These are phyloP conservation scores for Polydrusus tereticollis DNA, from an alignment of 2,888 invertebrate genomes.

Conservation along the genomic window DNA sequence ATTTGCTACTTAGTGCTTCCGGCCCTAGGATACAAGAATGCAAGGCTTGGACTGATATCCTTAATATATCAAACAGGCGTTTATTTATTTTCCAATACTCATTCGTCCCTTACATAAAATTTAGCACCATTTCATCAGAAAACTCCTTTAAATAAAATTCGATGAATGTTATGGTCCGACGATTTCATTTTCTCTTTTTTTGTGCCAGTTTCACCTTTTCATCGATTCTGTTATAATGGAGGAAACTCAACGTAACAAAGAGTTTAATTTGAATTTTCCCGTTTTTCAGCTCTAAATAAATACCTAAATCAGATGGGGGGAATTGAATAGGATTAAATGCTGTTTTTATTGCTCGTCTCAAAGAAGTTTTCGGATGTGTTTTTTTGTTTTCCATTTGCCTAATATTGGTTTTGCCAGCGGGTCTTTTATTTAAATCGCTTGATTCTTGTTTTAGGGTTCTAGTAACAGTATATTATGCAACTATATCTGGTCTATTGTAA, in stretches of 20 bases:
- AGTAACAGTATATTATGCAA: too few species aligned
- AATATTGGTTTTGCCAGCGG: too few species aligned
- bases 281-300: constrained; percentile 40
- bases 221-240: constrained; percentile 22
- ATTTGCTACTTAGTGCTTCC: too few species aligned
- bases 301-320: constrained; percentile 22
- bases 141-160: neutral
- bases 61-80: too few species aligned
- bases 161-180: neutral
- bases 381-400: neutral
- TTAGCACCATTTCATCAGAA: too few species aligned
- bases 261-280: constrained; percentile 44
- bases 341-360: constrained; percentile 24
- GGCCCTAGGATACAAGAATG: too few species aligned
- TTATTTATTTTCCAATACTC: too few species aligned
- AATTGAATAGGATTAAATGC: constrained; percentile 17
- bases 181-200: constrained; percentile 9
- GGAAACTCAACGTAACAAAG: constrained; percentile 21
- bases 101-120: too few species aligned
- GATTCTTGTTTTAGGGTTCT: too few species aligned
- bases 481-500: too few species aligned
- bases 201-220: neutral
- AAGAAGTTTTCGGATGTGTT: neutral
- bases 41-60: too few species aligned
- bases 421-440: too few species aligned